Evolutionary conservation across 2,888 invertebrate species (phyloP), one percentile per base, ranked within the genome.

Genomic region (Nebria brevicollis): DNA sequence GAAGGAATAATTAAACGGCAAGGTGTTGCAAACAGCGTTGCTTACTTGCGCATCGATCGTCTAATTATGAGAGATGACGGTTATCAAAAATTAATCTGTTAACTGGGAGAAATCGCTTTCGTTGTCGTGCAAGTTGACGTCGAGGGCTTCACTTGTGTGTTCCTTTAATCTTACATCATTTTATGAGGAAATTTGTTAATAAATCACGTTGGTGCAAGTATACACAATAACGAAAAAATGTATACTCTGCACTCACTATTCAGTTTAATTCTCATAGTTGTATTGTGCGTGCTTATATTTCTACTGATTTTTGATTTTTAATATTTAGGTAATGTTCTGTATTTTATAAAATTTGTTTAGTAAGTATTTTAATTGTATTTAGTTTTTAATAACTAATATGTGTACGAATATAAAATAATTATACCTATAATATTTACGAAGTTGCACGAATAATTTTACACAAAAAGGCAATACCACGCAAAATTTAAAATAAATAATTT

Each of bases 1-100:
- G 20, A 73, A 26, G 42, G 66, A 78, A 78, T 78, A 78, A 78
- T 78, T 78, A 74, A 78, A 78, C 78, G 43, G 41, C 66, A 78
- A 78, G 78, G 78, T 78, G 78, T 78, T 78, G 20, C 78, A 68
- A 74, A 20, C 64, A 54, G 8, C 20, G 42, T 25, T 77, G 20
- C 76, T 77, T 41, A 65, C 64, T n/a, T 42, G 73, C 11, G 4
- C 70, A 78, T 78, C 78, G 78, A 78, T 78, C 78, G 78, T 15
- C 78, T 74, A 78, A 78, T 78, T 78, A 78, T 78, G 78, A 78
- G 74, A 78, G 72, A 66, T 74, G 78, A 25, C 74, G 74, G 42
- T 66, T 78, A 78, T 78, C 78, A 78, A 78, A 78, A 78, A 78
- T 78, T 78, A 73, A 78, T 78, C 74, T 66, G 78, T 66, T 74